These are phyloP conservation scores for Aviceda subcristata DNA, from an alignment of 2,113 vertebrate genomes.

Conservation along the genomic window DNA sequence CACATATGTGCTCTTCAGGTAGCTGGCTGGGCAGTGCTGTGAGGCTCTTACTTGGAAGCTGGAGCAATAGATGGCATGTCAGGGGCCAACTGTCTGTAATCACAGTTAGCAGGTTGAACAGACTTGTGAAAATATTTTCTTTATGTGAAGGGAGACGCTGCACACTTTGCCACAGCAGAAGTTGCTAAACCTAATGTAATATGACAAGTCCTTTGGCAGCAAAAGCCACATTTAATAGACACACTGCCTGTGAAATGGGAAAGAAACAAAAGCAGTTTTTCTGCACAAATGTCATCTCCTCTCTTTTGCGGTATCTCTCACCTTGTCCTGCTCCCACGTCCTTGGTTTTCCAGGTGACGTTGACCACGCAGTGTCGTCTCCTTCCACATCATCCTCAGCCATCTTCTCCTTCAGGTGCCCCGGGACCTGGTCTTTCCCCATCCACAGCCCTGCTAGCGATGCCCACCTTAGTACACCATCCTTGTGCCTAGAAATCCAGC, in stretches of 20 bases:
- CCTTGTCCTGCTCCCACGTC: not conserved
- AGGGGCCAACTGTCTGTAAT: conserved; percentile 74
- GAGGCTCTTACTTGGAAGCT: conserved; percentile 44
- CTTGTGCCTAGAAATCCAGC: not conserved
- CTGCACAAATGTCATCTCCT: not conserved
- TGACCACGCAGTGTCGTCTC: rapidly evolving
- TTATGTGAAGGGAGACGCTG: conserved; percentile 71
- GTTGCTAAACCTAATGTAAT: conserved; percentile 75
- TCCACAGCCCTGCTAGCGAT: not conserved
- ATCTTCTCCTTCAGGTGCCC: not conserved
- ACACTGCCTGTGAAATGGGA: conserved; percentile 57
- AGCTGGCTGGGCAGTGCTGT: conserved; percentile 61
- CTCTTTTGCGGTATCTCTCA: not conserved
- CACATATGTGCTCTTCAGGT: conserved; percentile 65
- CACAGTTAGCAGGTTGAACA: conserved; percentile 73
- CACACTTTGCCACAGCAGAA: conserved; percentile 72
- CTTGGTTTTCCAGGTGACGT: not conserved
- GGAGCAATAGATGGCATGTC: conserved; percentile 65
- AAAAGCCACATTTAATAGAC: conserved; percentile 70
- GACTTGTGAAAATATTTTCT: conserved; percentile 76
- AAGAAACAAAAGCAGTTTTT: conserved; percentile 40
- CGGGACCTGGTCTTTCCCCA: rapidly evolving
- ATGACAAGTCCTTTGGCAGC: conserved; percentile 75
- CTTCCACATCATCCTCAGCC: not conserved
- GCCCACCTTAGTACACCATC: not conserved